Base-by-base conservation (phyloP, 1,140 invertebrate species). In the Conus betulinus region DNA sequence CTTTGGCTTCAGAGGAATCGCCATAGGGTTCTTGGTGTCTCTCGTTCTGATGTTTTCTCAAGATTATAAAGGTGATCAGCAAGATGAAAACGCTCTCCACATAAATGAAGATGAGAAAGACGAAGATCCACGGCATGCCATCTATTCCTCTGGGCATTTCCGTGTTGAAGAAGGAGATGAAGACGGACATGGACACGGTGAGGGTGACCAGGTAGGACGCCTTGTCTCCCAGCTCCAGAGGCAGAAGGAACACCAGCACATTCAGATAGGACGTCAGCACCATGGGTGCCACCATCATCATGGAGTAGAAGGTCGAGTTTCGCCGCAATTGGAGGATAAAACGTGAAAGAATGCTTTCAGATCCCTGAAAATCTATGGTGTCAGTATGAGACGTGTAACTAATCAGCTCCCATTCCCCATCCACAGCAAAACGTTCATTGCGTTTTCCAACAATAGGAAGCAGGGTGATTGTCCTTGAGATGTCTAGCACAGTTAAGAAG, bases 261-360 rank as follows among this genome's bases (percentile, higher is more conserved):
- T 95, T 96, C 11, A 96, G 91, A 10, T 94, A 93, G 10, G 96
- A 95, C 92, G 96, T 95, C 95, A 96, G 95, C 90, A 96, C 94
- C 90, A 96, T 96, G 2, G 96, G 96, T 60, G 96, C 91, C 10
- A 96, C 95, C 10, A 96, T 94, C 91, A 96, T 96, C 93, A 95
- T 95, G 88, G 96, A 91, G 92, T 96, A 96, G 96, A 99, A 99
- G 90, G 99, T 97, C 87, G 98, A 99, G 99, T 95, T 99, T 97
- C 99, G 97, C 94, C 98, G 97, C 95, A 99, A 99, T 6, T 95
- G 96, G 23, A 96, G 93, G 90, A 96, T 95, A 2, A 96, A 95
- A 90, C 55, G 51, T 0, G 53, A 5, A 0, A 83, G 52, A 53
- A 15, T 76, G 23, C 5, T 27, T 1, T 71, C 1, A 1, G 15